phyloP scores from a whole-genome alignment of 2,113 vertebrate genomes.

The Otocyon megalotis region DNA sequence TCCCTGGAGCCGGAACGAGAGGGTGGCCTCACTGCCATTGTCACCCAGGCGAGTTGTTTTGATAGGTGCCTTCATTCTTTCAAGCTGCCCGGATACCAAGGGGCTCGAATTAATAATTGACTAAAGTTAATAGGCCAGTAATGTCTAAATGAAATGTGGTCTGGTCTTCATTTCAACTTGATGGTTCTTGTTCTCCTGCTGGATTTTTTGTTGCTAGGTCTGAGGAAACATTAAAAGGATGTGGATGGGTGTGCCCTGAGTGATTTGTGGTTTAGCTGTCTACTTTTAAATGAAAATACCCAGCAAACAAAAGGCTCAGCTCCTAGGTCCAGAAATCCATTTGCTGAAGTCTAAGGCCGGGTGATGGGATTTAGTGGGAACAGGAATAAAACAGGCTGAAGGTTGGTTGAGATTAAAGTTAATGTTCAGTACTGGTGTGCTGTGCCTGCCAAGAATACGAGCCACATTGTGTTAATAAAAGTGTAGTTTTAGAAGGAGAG shows the following conservation, averaged over 20 bases:
- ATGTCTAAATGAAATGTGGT: neutral
- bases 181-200: neutral
- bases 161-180: neutral
- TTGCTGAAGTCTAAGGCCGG: neutral
- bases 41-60: neutral
- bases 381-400: neutral
- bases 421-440: neutral
- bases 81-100: neutral
- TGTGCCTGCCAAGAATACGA: neutral
- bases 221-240: constrained; percentile 2
- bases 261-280: constrained; percentile 44
- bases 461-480: neutral
- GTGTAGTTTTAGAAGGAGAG: neutral
- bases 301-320: neutral
- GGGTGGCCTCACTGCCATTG: neutral
- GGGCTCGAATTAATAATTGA: constrained; percentile 8
- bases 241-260: neutral
- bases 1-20: neutral
- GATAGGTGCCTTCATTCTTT: neutral
- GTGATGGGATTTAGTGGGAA: neutral
- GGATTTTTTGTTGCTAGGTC: neutral
- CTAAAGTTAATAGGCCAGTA: constrained; percentile 1
- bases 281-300: constrained; percentile 54
- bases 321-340: neutral
- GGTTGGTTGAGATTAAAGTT: neutral